Base-by-base conservation (phyloP, 2,888 invertebrate genomes). In the Deroplatys truncata region DNA sequence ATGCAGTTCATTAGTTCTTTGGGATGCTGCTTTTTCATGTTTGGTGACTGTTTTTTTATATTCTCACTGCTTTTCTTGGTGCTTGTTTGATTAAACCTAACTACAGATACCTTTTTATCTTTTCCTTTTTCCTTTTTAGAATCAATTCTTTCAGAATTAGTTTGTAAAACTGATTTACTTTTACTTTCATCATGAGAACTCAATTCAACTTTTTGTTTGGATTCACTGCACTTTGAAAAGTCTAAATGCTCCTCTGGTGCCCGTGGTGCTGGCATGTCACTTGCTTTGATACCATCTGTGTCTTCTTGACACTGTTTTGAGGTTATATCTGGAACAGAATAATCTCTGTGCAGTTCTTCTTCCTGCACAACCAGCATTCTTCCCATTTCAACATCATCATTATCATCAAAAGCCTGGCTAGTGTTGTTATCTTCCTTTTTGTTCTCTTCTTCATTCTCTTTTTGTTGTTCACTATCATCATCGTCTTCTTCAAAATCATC, bases 1-100 rank as follows among this genome's bases (percentile, higher is more conserved):
- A 90, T 90, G 72, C 90, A 90, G 82, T 90, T 90, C 90, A 90
- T 90, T 35, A 90, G 35, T 15, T 89, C 88, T 31, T 56, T 28
- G 15, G 82, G 15, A 20, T 83, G 2, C 7, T 72, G 56, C 7
- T 16, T 72, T 20, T 20, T 25, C 16, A 72, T 15, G 20, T 72
- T 72, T 72, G 56, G 20, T 72, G 56, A 20, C 5, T 72, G 20
- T 72, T 3, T 9, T 49, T 4, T 72, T 1, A 72, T 72, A 25
- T 20, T 25, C 16, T 72, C 56, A 20, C 9, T 25, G 25, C 56
- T 72, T 20, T 72, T 72, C 25, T 20, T 25, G 20, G 16, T 72
- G 20, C 25, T 72, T 72, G 15, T 72, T 5, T 72, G 56, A 20
- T 72, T 25, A 72, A 72, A 72, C 3, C 56, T 16, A 72, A 72